Percentiles rank a stretch among this genome's conserved stretches.
These are phyloP conservation scores for Lamprotornis superbus DNA, from an alignment of 2,113 vertebrate genomes.

Conservation along the genomic window DNA sequence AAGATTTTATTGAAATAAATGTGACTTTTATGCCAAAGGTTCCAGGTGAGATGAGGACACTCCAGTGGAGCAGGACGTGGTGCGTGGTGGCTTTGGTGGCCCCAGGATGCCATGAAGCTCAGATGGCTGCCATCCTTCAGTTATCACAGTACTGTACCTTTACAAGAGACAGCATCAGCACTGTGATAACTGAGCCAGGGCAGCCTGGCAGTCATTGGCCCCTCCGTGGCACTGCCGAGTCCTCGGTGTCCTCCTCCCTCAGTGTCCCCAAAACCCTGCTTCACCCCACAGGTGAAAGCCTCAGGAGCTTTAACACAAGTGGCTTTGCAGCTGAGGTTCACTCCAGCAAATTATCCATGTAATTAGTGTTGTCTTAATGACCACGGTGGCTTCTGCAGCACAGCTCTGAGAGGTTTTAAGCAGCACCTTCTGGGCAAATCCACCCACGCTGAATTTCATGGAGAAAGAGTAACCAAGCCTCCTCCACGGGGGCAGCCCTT, in stretches of 20 bases:
- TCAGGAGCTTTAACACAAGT: neutral
- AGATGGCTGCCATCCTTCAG: conserved; percentile 99
- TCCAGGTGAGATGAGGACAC: accelerated
- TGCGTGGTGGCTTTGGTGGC: accelerated
- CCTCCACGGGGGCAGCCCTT: accelerated
- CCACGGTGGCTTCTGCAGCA: accelerated
- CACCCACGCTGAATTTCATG: neutral
- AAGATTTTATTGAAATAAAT: neutral
- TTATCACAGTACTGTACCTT: conserved; percentile 99
- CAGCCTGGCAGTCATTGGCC: conserved; percentile 86
- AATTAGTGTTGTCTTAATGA: neutral
- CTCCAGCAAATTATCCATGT: neutral
- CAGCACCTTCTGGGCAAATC: neutral
- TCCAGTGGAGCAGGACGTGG: neutral
- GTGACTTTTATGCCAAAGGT: accelerated
- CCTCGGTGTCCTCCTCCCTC: neutral
- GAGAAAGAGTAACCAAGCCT: neutral
- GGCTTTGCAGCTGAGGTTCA: neutral
- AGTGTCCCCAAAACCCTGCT: accelerated
- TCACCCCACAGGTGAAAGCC: neutral
- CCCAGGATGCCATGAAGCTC: conserved; percentile 69
- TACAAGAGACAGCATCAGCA: conserved; percentile 99
- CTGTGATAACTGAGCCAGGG: conserved; percentile 99
- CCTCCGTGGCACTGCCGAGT: neutral
- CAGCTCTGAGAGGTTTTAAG: neutral